A percentile compares a stretch with the other conserved stretches of the same genome.
Evolutionary conservation across 2,888 invertebrate genomes (phyloP).

Genomic region (Tipula confusa): DNA sequence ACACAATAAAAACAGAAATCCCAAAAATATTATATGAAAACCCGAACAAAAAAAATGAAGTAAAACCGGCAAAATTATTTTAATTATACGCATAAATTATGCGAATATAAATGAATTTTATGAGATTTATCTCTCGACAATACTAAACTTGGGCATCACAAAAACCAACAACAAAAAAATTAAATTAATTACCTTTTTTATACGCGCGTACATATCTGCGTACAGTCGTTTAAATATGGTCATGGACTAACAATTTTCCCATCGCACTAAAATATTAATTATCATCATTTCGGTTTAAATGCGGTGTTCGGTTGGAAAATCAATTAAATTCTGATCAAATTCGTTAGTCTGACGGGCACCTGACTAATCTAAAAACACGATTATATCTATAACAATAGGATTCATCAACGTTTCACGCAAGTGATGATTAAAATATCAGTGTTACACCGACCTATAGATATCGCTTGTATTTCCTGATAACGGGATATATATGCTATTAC

Average conservation of each 20-base stretch:
- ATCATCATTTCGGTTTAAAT: not conserved
- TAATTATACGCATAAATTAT: constrained; percentile 12
- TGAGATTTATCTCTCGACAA: constrained; percentile 12
- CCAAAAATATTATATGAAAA: no score
- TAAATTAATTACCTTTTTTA: not conserved
- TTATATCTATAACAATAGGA: not conserved
- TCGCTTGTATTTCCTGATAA: not conserved
- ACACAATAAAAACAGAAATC: not conserved
- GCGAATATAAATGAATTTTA: constrained; percentile 12
- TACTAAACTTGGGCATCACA: not conserved
- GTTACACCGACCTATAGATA: not conserved
- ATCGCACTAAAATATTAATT: not conserved
- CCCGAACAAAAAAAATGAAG: no score
- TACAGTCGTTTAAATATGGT: not conserved
- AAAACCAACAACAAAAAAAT: no score
- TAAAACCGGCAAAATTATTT: not conserved
- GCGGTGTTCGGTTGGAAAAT: not conserved
- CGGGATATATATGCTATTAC: not conserved
- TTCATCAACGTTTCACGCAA: constrained; percentile 3
- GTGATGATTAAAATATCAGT: not conserved
- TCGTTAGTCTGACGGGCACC: not conserved
- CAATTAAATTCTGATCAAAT: not conserved
- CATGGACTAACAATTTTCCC: not conserved
- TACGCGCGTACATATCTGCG: not conserved
- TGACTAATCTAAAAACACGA: not conserved